Percentiles rank a stretch among this genome's conserved stretches.
Conservation (phyloP, 2,113 vertebrate species). For the Muntiacus reevesi region DNA sequence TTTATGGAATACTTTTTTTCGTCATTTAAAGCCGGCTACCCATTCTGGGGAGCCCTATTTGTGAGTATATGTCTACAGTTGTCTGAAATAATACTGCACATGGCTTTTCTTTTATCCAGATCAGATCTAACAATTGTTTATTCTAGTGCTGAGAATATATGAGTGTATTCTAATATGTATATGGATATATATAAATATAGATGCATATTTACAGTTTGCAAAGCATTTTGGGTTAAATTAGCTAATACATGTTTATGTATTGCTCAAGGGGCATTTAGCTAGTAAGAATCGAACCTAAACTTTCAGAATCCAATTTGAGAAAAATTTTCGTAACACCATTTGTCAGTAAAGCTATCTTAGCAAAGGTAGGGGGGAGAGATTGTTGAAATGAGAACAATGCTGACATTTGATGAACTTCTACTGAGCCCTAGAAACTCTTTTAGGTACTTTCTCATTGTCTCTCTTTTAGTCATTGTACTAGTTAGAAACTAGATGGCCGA, state of each 20-base stretch:
- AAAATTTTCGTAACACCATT: background rate
- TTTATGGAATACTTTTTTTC: background rate
- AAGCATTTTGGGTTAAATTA: background rate
- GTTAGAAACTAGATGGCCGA: background rate
- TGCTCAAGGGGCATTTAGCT: background rate
- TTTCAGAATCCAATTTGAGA: background rate
- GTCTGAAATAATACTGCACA: background rate
- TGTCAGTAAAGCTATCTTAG: background rate
- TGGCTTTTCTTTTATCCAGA: background rate
- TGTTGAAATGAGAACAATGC: background rate
- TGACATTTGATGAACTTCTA: background rate
- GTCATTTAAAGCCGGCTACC: conserved; percentile 49
- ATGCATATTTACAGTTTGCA: background rate
- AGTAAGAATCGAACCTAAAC: background rate
- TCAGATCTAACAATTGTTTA: background rate
- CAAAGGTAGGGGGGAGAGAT: background rate
- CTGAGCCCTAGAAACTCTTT: background rate
- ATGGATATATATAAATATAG: background rate
- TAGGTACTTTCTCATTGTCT: background rate
- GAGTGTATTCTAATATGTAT: background rate
- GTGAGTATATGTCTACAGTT: conserved; percentile 49
- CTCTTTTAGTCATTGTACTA: background rate
- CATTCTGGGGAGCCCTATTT: conserved; percentile 65
- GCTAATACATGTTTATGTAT: background rate
- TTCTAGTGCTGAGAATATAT: background rate